Evolutionary conservation across 2,888 invertebrate genomes (phyloP), one percentile per base, ranked within the genome.

Genomic region (Mythimna lalbum): DNA sequence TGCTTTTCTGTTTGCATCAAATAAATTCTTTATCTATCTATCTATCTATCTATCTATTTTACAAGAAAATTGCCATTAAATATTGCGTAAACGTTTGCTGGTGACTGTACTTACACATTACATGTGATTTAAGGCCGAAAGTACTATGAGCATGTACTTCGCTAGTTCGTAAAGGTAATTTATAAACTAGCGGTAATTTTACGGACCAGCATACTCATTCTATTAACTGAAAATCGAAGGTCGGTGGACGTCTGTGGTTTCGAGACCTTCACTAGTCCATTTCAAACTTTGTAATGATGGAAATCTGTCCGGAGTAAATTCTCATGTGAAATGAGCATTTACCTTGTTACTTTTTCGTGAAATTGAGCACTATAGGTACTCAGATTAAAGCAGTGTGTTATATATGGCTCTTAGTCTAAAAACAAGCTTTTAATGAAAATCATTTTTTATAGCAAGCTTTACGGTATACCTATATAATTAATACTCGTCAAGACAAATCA

Each of bases 201-300:
- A 31, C 1, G 49, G 9, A 33, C 10, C 27, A 73, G 4, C 0
- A 14, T 9, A 27, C 53, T 73, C 43, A 52, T 36, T 53, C 36
- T 7, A 27, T 36, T 55, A 5, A 39, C 17, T 31, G 27, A 49
- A n/a, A 73, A 49, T 21, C 74, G 21, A 47, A 67, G 43, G 33
- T 50, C 19, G 47, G 3, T 36, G 47, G 12, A 31, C 23, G 21
- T 55, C 43, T 66, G 72, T 43, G 67, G 72, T 43, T 66, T 43
- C 1, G 7, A 50, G 33, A 43, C 33, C 27, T 43, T 50, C 23
- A 33, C 57, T 23, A 6, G 50, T 57, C 31, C 23, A 43, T 43
- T 50, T 57, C 23, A 4, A 72, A 57, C 49, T 27, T 67, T 56
- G 1, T 23, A 21, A 65, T 56, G 10, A 5, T 19, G 19, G 23